Percentiles rank a stretch among this genome's conserved stretches.
Conservation (phyloP, 1,140 invertebrate species). For the Formica exsecta region DNA sequence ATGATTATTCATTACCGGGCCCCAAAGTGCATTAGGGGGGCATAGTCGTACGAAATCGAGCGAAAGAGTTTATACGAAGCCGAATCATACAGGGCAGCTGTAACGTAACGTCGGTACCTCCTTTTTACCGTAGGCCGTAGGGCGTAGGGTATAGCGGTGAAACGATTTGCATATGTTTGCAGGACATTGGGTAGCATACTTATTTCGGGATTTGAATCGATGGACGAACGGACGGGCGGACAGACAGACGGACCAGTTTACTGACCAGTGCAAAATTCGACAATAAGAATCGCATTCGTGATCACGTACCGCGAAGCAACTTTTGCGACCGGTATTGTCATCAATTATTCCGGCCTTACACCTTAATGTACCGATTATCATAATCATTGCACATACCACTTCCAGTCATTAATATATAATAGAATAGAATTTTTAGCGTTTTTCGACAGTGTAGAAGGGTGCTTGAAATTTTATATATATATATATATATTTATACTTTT, state of each 20-base stretch:
- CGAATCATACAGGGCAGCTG: constrained; percentile 56
- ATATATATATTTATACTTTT: background rate
- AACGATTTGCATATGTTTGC: constrained; percentile 76
- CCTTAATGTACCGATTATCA: constrained; percentile 27
- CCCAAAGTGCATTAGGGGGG: constrained; percentile 35
- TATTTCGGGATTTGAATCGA: constrained; percentile 80
- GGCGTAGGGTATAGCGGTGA: constrained; percentile 32
- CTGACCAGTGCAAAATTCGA: constrained; percentile 56
- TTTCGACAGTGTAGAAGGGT: background rate
- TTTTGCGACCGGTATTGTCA: constrained; percentile 50
- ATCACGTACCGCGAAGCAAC: constrained; percentile 60
- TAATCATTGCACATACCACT: constrained; percentile 33
- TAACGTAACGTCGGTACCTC: constrained; percentile 54
- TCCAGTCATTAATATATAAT: constrained; percentile 16
- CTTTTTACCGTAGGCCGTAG: constrained; percentile 27
- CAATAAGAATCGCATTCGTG: constrained; percentile 55
- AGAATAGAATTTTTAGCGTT: background rate
- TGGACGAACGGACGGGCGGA: constrained; percentile 47
- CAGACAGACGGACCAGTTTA: constrained; percentile 32
- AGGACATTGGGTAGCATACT: constrained; percentile 80
- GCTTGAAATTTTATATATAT: background rate
- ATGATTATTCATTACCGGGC: constrained; percentile 56
- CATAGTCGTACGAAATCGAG: constrained; percentile 58
- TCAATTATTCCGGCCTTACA: constrained; percentile 48
- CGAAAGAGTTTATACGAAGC: constrained; percentile 49